Percentiles rank a stretch among this genome's conserved stretches.
phyloP scores from a whole-genome alignment of 2,888 invertebrate species.

The Phymatocera aterrima region DNA sequence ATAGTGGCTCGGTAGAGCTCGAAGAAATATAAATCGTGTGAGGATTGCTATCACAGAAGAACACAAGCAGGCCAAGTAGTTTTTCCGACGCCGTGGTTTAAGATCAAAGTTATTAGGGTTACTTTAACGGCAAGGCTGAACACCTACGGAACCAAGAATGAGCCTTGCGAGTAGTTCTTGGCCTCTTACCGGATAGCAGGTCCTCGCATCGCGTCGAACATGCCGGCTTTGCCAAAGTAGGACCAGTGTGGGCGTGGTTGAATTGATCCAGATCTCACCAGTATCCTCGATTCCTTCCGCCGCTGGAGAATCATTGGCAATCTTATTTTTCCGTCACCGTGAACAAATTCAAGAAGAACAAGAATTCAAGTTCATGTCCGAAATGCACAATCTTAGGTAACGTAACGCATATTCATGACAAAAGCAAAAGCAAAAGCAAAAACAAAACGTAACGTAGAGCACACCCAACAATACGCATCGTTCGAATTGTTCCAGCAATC shows the following conservation, averaged over 20 bases:
- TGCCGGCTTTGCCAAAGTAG: conserved; percentile 5
- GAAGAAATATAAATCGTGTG: background rate
- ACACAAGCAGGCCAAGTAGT: conserved; percentile 37
- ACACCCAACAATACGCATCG: background rate
- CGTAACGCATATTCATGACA: too few species aligned
- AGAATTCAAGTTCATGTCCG: background rate
- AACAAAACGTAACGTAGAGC: background rate
- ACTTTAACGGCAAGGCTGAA: conserved; percentile 42
- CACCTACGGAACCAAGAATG: conserved; percentile 40
- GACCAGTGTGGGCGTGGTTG: conserved; percentile 32
- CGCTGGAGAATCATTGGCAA: background rate
- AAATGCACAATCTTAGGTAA: too few species aligned
- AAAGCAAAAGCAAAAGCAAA: background rate
- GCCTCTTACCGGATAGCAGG: conserved; percentile 40
- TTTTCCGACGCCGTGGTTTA: conserved; percentile 35
- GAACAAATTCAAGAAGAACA: background rate
- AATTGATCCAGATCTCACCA: conserved; percentile 33
- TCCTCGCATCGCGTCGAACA: conserved; percentile 18
- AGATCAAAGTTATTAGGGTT: conserved; percentile 45
- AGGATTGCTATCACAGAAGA: conserved; percentile 31
- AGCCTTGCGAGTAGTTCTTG: conserved; percentile 34
- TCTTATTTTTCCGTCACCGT: background rate
- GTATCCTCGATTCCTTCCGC: background rate
- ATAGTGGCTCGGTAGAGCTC: background rate
- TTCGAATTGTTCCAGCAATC: background rate